Evolutionary conservation across 2,113 vertebrate genomes (phyloP).

Genomic region (Ophthalmolycus amberensis): DNA sequence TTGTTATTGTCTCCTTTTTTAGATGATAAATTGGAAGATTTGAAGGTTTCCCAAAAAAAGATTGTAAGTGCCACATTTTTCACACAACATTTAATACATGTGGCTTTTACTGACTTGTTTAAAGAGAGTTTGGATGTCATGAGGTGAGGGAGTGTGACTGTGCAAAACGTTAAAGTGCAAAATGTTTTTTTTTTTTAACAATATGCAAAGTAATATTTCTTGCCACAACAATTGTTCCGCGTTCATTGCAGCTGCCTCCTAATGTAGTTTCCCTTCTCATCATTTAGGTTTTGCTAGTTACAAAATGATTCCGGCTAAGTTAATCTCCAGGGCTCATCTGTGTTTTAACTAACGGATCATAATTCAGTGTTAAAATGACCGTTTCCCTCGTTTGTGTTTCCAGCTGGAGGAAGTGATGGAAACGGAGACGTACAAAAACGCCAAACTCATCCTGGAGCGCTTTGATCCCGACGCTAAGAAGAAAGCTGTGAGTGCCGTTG

Average conservation of each 20-base stretch:
- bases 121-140: background rate
- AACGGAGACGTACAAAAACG: conserved; percentile 97
- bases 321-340: background rate
- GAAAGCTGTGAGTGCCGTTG: conserved; percentile 84
- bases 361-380: background rate
- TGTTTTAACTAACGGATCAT: background rate
- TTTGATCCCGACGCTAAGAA: conserved; percentile 95
- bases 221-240: background rate
- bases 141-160: too few species aligned
- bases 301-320: background rate
- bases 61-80: conserved; percentile 87
- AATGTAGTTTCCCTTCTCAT: background rate
- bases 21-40: conserved; percentile 96
- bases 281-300: background rate
- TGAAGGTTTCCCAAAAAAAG: conserved; percentile 94
- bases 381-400: conserved; percentile 34
- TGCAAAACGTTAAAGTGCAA: background rate
- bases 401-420: conserved; percentile 99
- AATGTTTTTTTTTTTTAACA: background rate
- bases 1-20: conserved; percentile 15
- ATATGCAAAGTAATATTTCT: background rate
- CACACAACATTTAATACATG: background rate
- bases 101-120: background rate
- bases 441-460: conserved; percentile 96
- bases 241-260: background rate